Base-by-base conservation (phyloP, 1,140 invertebrate genomes). In the Drusus annulatus region DNA sequence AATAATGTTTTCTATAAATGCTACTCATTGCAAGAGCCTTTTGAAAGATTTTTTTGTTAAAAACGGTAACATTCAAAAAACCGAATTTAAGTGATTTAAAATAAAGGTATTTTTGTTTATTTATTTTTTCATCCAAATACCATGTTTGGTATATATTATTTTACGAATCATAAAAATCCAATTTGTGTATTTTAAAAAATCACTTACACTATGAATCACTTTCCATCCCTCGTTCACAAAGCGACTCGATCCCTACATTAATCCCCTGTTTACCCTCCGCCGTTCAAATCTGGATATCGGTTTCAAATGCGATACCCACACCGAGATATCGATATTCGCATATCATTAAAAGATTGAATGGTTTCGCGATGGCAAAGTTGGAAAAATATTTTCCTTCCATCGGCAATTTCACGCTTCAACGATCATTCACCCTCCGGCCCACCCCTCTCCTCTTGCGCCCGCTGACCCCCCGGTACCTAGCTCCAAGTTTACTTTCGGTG, bases 271-370 rank as follows among this genome's bases (percentile, higher is more conserved):
- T 71, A 51, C 68, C 45, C 68, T 21, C 68, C 36, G 17, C 45
- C 36, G n/a, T 21, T 71, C 17, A 23, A 71, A 52, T 75, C 71
- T 75, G 15, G 71, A 75, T 75, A 58, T 75, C 71, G 25, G 54
- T 60, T 17, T 36, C 71, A 51, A 71, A 51, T 71, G 21, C 54
- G 25, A 75, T 58, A 36, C 25, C 71, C 51, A 31, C 10, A 17
- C 15, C 58, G 75, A 58, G 52, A 76, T 63, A 74, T 54, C 71
- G 71, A 74, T 58, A 76, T 76, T 76, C 75, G 75, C 75, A 76
- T 76, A 76, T 76, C 75, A 76, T 76, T 76, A 76, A 76, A 76
- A 76, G n/a, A 63, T 65, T 63, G 56, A 76, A 76, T 76, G 75
- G 71, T 36, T 76, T 51, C 58, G 19, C 56, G 56, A 51, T 51